Percentiles rank a stretch among this genome's conserved stretches.
These are phyloP conservation scores for Bugula neritina DNA, from an alignment of 2,888 invertebrate species.

Conservation along the genomic window DNA sequence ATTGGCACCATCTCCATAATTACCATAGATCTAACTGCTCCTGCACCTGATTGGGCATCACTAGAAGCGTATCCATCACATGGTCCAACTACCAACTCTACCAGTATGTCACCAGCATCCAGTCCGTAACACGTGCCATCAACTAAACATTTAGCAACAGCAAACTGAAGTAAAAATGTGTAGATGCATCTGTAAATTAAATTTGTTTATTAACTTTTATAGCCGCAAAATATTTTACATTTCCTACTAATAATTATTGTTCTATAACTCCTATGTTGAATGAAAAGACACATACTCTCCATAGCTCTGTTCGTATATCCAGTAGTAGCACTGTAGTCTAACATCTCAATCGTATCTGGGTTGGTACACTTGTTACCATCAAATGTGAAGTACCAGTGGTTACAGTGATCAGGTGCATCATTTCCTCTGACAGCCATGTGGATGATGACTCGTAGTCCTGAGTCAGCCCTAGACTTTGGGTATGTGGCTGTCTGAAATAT, in stretches of 20 bases:
- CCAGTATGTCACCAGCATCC: not conserved
- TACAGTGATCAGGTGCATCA: not conserved
- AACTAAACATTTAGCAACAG: no score
- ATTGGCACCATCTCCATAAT: not conserved
- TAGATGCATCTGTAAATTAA: no score
- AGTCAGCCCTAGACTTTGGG: not conserved
- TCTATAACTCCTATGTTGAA: no score
- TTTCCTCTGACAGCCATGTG: slow-evolving; percentile 10
- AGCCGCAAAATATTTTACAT: no score
- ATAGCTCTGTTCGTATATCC: not conserved
- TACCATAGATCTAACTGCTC: not conserved
- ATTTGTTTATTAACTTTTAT: no score
- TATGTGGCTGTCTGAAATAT: not conserved
- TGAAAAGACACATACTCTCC: not conserved
- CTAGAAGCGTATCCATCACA: not conserved
- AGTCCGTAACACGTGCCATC: slow-evolving; percentile 2
- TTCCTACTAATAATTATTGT: no score
- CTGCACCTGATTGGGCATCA: not conserved
- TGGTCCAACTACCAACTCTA: not conserved
- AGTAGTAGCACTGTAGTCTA: slow-evolving; percentile 16
- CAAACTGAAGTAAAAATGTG: no score
- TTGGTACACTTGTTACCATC: not conserved
- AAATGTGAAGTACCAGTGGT: slow-evolving; percentile 10
- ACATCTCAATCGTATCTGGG: not conserved
- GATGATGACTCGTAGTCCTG: not conserved